Percentiles rank a stretch among this genome's conserved stretches.
phyloP scores from a whole-genome alignment of 2,888 invertebrate genomes.

The Itoplectis maculator region DNA sequence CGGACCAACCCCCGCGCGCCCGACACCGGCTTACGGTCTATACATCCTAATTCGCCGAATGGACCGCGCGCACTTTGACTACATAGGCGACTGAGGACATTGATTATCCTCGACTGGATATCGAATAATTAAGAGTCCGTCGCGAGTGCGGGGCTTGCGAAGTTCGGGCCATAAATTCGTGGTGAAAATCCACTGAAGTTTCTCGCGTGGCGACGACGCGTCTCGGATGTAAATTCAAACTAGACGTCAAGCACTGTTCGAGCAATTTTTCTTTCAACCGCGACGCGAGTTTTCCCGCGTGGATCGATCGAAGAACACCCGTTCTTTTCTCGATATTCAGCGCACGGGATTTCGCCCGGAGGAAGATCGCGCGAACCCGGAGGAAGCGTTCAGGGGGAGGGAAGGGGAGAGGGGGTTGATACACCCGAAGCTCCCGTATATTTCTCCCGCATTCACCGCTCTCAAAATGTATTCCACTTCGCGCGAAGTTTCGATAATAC shows the following conservation, averaged over 20 bases:
- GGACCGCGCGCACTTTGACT: background rate
- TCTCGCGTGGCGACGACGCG: too few species aligned
- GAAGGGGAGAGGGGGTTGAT: background rate
- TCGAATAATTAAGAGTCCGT: background rate
- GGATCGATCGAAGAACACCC: too few species aligned
- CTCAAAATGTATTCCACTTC: constrained; percentile 3
- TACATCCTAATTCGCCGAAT: constrained; percentile 53
- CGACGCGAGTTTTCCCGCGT: too few species aligned
- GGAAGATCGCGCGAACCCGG: too few species aligned
- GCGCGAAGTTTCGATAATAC: background rate
- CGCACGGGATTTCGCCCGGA: too few species aligned
- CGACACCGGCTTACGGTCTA: constrained; percentile 29
- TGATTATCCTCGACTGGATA: background rate
- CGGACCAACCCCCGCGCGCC: constrained; percentile 8
- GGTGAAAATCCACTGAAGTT: background rate
- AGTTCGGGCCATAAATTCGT: background rate
- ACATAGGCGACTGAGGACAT: background rate
- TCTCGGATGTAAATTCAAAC: too few species aligned
- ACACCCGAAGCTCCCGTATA: background rate
- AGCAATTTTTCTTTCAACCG: too few species aligned
- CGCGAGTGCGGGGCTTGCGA: background rate
- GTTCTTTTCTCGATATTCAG: too few species aligned
- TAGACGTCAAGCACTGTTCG: too few species aligned
- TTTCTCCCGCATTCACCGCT: background rate
- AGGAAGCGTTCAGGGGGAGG: too few species aligned